phyloP scores from a whole-genome alignment of 1,140 invertebrate genomes.

The Diabrotica undecimpunctata region DNA sequence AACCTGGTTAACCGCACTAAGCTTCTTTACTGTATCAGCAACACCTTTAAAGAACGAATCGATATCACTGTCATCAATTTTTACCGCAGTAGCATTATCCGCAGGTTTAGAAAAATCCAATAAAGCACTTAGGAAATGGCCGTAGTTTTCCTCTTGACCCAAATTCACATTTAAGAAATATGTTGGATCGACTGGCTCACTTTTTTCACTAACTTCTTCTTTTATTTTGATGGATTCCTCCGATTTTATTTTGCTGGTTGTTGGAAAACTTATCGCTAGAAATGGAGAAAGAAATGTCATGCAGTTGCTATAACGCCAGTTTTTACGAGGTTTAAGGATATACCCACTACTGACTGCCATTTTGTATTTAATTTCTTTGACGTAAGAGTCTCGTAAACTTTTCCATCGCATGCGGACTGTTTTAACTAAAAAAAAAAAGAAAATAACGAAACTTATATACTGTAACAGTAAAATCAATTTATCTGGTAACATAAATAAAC shows the following conservation, averaged over 20 bases:
- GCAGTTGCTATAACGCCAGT: constrained; percentile 15
- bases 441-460: background rate
- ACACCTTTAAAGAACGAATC: constrained; percentile 20
- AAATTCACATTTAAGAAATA: constrained; percentile 6
- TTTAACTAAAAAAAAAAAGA: constrained; percentile 15
- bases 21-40: constrained; percentile 17
- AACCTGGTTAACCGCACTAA: constrained; percentile 19
- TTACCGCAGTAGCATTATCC: background rate
- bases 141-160: background rate
- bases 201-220: background rate
- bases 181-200: background rate
- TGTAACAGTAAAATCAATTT: too few species aligned
- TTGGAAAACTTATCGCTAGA: constrained; percentile 6
- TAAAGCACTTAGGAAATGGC: constrained; percentile 8
- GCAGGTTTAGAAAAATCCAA: constrained; percentile 6
- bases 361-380: constrained; percentile 17
- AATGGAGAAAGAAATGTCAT: constrained; percentile 15
- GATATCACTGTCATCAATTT: constrained; percentile 8
- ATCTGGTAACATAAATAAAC: too few species aligned
- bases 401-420: constrained; percentile 20
- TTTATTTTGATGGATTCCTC: background rate
- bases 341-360: background rate
- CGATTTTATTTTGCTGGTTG: background rate
- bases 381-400: constrained; percentile 20
- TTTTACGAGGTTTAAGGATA: constrained; percentile 7